Conservation (phyloP, 2,113 vertebrate species). For the Oceanodroma tethys region DNA sequence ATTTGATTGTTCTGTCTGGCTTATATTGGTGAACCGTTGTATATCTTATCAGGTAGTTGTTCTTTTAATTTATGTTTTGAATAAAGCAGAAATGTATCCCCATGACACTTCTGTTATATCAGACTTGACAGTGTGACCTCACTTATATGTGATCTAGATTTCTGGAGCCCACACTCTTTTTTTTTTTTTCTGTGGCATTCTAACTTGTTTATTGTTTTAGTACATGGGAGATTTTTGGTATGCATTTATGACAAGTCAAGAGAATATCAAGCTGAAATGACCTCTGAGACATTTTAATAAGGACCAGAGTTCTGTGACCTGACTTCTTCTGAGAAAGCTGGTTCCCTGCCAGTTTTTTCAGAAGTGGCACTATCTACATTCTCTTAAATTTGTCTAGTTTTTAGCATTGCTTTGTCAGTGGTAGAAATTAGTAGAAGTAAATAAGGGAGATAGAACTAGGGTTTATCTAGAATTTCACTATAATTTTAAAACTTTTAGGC, state of each 20-base stretch:
- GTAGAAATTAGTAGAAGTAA: not conserved
- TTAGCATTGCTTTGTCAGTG: not conserved
- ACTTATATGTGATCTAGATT: not conserved
- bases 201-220: not conserved
- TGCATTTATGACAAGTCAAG: not conserved
- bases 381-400: not conserved
- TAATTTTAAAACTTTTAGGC: not conserved
- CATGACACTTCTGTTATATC: not conserved
- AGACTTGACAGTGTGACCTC: not conserved
- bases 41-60: not conserved
- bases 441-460: not conserved
- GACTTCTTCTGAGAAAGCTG: not conserved
- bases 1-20: not conserved
- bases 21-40: not conserved
- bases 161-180: not conserved
- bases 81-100: not conserved
- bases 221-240: not conserved
- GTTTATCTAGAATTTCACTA: not conserved
- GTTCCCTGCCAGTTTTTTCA: not conserved
- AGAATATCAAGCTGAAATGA: not conserved
- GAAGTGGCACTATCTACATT: not conserved
- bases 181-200: not conserved
- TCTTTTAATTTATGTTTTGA: not conserved
- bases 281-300: not conserved
- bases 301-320: not conserved